Base-by-base conservation (phyloP, 2,113 vertebrate genomes). In the Psilopogon haemacephalus region DNA sequence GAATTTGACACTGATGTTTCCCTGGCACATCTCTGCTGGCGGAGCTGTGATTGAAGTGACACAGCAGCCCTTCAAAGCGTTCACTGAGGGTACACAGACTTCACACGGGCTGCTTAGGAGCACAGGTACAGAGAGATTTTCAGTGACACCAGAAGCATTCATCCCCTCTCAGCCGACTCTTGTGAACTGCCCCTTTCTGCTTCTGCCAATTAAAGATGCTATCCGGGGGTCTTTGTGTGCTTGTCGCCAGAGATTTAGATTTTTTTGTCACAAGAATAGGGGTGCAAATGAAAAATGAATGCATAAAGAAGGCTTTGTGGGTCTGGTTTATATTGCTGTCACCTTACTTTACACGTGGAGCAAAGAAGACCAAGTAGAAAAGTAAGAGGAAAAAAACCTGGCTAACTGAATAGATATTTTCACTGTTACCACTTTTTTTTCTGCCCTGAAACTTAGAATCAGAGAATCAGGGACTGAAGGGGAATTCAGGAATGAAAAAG, bases 1-100 rank as follows among this genome's bases (percentile, higher is more conserved):
- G 93, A 72, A 89, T 78, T 56, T 91, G 94, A 96, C 85, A 77
- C 48, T 46, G 62, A 86, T 73, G 64, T 65, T 91, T 95, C 71
- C 71, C 72, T 88, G 92, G 84, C 77, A 78, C 89, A 60, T 91
- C 56, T 70, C 28, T 91, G 75, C 75, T 95, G 87, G 78, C 1
- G 0, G 68, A 90, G 59, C 67, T 72, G 73, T 76, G 91, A 96
- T 72, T 90, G 94, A 95, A 96, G 92, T 38, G 84, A 84, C 90
- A 70, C 67, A 62, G 70, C 10, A 19, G 55, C 72, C 88, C 88
- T 81, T 85, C 76, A 37, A 78, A 90, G 67, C 26, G 6, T 40
- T 62, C 58, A 35, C 9, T 24, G 77, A 78, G 82, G 48, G 71
- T 40, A 38, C 27, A 50, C 26, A 69, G 81, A 48, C 83, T 88